Evolutionary conservation across 2,797 vertebrate genomes (phyloP).

Genomic region (Schizothorax lantsangensis): DNA sequence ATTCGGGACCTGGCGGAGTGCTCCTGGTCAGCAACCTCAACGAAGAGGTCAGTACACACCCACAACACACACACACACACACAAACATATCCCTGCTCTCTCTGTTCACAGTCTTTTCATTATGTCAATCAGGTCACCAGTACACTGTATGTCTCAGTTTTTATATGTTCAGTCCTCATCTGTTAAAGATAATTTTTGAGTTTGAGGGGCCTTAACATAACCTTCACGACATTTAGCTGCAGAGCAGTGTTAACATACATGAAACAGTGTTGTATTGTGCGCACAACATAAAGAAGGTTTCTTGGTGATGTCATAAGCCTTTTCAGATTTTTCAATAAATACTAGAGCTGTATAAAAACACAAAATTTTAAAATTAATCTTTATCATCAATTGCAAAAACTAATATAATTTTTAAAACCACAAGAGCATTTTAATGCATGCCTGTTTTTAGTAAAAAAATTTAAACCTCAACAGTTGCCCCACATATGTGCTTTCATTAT

Average conservation of each 20-base stretch:
- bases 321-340: not conserved
- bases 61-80: slow-evolving; percentile 22
- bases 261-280: not conserved
- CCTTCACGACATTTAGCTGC: slow-evolving; percentile 23
- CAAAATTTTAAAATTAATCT: not conserved
- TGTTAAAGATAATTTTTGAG: slow-evolving; percentile 76
- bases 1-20: slow-evolving; percentile 87
- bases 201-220: slow-evolving; percentile 42
- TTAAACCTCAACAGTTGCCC: not conserved
- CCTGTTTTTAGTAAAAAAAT: not conserved
- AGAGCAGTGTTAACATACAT: not conserved
- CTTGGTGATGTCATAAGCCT: not conserved
- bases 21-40: slow-evolving; percentile 98
- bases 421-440: not conserved
- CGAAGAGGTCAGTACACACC: slow-evolving; percentile 86
- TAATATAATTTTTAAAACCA: not conserved
- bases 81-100: slow-evolving; percentile 36
- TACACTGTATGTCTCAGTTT: slow-evolving; percentile 80
- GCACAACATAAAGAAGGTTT: not conserved
- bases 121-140: slow-evolving; percentile 53
- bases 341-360: not conserved
- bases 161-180: slow-evolving; percentile 69
- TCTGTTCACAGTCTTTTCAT: slow-evolving; percentile 48
- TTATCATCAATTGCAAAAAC: not conserved
- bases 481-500: too few relatives aligned